A percentile compares a stretch with the other conserved stretches of the same genome.
These are phyloP conservation scores for Glomeris maerens DNA, from an alignment of 1,140 invertebrate species.

Conservation along the genomic window DNA sequence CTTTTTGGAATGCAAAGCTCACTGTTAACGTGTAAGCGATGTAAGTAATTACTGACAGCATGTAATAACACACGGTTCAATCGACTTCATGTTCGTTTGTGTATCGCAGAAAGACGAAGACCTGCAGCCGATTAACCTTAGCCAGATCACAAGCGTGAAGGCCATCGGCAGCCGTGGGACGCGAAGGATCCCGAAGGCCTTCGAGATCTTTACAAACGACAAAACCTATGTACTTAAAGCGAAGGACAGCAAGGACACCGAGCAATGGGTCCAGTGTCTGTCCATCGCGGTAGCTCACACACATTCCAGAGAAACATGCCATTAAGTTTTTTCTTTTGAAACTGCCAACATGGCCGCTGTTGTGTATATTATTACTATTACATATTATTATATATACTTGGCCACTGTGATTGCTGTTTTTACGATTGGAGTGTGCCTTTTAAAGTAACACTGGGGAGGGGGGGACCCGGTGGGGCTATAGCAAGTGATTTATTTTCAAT, in stretches of 20 bases:
- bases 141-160: constrained; percentile 82
- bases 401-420: neutral
- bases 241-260: constrained; percentile 82
- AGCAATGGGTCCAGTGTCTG: constrained; percentile 84
- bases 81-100: constrained; percentile 1
- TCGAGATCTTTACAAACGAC: constrained; percentile 90
- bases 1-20: too few relatives aligned
- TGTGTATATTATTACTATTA: neutral
- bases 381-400: neutral
- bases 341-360: neutral
- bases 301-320: constrained; percentile 43
- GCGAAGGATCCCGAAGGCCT: constrained; percentile 81
- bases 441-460: neutral
- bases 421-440: neutral
- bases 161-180: constrained; percentile 55
- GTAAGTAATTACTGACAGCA: neutral
- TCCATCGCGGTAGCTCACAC: constrained; percentile 75
- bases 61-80: too few relatives aligned
- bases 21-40: too few relatives aligned
- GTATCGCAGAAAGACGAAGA: constrained; percentile 39
- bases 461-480: neutral
- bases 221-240: constrained; percentile 82
- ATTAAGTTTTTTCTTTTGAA: constrained; percentile 3
- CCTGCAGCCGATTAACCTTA: constrained; percentile 53
- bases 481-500: neutral